Evolutionary conservation across 2,888 invertebrate species (phyloP).

Genomic region (Troilus luridus): DNA sequence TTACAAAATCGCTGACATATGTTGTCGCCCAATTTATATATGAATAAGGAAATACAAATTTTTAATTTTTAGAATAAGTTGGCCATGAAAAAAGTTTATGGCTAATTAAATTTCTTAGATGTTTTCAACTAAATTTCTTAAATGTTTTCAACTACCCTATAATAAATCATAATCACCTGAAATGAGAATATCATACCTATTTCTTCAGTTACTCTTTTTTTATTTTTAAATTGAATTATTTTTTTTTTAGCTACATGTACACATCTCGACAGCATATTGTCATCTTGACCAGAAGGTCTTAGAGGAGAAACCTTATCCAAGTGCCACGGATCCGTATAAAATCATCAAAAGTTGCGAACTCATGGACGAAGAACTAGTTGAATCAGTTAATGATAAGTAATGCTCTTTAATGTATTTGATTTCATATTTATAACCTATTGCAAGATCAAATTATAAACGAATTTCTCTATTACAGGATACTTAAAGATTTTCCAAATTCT

Average conservation of each 20-base stretch:
- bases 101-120: neutral
- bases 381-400: slow-evolving; percentile 78
- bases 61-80: neutral
- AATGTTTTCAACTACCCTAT: neutral
- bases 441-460: neutral
- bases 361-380: slow-evolving; percentile 78
- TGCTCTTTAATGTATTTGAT: slow-evolving; percentile 62
- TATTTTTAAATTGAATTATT: neutral
- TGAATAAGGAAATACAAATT: no score
- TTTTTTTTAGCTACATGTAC: slow-evolving; percentile 77
- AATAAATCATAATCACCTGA: neutral
- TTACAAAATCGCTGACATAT: no score
- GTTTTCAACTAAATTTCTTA: neutral
- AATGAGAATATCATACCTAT: neutral
- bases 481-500: slow-evolving; percentile 88
- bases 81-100: neutral
- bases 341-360: slow-evolving; percentile 77
- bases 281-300: slow-evolving; percentile 85
- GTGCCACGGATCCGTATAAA: slow-evolving; percentile 72
- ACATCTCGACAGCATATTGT: slow-evolving; percentile 94
- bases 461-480: slow-evolving; percentile 71
- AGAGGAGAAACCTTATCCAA: slow-evolving; percentile 85
- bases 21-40: no score
- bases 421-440: neutral
- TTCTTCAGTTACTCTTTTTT: neutral